Evolutionary conservation across 2,113 vertebrate species (phyloP).

Genomic region (Myotis yumanensis): DNA sequence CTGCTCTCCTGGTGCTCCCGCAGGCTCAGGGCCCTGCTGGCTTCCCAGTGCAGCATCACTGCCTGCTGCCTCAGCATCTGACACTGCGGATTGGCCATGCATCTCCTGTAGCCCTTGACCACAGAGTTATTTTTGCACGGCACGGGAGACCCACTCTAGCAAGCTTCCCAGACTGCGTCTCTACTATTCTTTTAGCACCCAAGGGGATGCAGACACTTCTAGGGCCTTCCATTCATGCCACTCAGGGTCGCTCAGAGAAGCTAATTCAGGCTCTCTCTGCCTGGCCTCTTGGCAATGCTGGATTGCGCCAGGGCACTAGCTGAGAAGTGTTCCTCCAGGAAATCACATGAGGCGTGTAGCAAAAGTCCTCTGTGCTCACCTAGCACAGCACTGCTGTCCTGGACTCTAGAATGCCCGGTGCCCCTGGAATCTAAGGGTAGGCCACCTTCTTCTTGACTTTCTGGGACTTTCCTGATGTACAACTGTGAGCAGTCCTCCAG

Average conservation of each 20-base stretch:
- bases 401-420: not conserved
- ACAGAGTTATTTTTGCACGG: not conserved
- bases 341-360: not conserved
- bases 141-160: not conserved
- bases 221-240: not conserved
- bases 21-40: not conserved
- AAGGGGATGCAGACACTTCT: not conserved
- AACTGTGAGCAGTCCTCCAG: not conserved
- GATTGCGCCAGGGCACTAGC: not conserved
- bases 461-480: not conserved
- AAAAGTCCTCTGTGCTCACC: not conserved
- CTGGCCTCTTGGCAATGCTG: not conserved
- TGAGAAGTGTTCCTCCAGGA: conserved; percentile 28
- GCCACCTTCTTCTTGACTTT: not conserved
- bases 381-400: not conserved
- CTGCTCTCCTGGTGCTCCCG: not conserved
- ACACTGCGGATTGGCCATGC: not conserved
- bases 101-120: not conserved
- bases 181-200: not conserved
- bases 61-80: not conserved
- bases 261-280: not conserved
- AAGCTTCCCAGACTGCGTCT: not conserved
- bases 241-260: not conserved
- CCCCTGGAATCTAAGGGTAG: not conserved
- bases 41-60: not conserved